Percentiles rank a stretch among this genome's conserved stretches.
Conservation (phyloP, 1,140 invertebrate genomes). For the Vanessa atalanta region DNA sequence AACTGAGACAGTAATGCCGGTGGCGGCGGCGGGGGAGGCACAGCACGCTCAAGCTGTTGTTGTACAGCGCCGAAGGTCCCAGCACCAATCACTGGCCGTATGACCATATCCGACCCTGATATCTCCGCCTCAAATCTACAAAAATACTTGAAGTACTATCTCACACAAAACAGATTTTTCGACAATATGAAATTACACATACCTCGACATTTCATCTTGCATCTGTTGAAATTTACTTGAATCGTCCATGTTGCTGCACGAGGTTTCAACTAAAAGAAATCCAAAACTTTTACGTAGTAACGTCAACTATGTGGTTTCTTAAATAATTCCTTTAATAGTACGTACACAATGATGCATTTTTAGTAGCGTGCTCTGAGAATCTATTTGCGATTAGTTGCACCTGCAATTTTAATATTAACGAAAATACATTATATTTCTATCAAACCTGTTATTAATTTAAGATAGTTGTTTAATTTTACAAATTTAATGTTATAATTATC, state of each 20-base stretch:
- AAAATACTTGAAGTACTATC: neutral
- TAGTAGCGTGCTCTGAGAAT: neutral
- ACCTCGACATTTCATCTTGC: conserved; percentile 93
- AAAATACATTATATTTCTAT: neutral
- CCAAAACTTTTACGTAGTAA: conserved; percentile 70
- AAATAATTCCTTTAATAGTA: conserved; percentile 46
- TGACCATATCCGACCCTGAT: conserved; percentile 82
- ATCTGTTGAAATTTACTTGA: conserved; percentile 84
- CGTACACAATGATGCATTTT: conserved; percentile 47
- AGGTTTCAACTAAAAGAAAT: conserved; percentile 70
- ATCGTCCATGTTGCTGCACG: conserved; percentile 66
- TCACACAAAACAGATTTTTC: neutral
- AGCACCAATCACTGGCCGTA: conserved; percentile 84
- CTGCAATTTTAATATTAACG: neutral
- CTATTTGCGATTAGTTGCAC: neutral
- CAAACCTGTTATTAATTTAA: neutral
- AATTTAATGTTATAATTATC: too few relatives aligned
- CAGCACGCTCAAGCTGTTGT: conserved; percentile 83
- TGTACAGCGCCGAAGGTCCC: conserved; percentile 86
- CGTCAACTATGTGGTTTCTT: conserved; percentile 20
- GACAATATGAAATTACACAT: conserved; percentile 40
- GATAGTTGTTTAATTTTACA: too few relatives aligned
- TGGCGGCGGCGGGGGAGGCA: conserved; percentile 82
- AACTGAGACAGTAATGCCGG: conserved; percentile 76
- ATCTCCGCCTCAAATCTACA: conserved; percentile 93